Evolutionary conservation across 2,888 invertebrate species (phyloP).

Genomic region (Antheraea assamensis): DNA sequence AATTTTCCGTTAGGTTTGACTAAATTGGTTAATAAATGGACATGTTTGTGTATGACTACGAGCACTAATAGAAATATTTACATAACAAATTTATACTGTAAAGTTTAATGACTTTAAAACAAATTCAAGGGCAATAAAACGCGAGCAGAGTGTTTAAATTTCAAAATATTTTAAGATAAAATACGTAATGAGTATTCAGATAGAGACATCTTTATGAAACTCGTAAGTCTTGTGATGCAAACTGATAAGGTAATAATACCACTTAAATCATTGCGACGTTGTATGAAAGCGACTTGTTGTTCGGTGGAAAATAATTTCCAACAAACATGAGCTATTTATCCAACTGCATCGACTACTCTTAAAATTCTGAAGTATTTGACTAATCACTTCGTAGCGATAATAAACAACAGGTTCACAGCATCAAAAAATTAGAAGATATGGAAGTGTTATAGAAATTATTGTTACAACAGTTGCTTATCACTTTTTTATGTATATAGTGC

Average conservation of each 20-base stretch:
- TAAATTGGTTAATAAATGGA: background rate
- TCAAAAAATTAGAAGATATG: background rate
- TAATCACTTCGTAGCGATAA: background rate
- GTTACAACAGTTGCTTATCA: background rate
- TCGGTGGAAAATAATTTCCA: slow-evolving; percentile 10
- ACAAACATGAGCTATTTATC: background rate
- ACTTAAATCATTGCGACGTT: slow-evolving; percentile 17
- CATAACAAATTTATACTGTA: background rate
- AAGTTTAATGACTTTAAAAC: background rate
- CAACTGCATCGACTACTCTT: background rate
- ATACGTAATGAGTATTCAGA: background rate
- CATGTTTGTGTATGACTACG: background rate
- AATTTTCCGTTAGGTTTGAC: no score
- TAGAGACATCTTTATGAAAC: slow-evolving; percentile 17
- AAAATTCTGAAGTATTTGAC: background rate
- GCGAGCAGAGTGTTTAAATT: background rate
- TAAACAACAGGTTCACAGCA: background rate
- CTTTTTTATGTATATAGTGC: no score
- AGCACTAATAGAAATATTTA: background rate
- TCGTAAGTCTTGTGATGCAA: slow-evolving; percentile 12
- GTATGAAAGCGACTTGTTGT: slow-evolving; percentile 9
- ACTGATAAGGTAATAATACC: slow-evolving; percentile 21
- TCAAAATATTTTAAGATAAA: background rate
- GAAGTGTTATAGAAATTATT: background rate
- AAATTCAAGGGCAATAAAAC: background rate